phyloP scores from a whole-genome alignment of 2,113 vertebrate genomes.

The Bubo bubo region DNA sequence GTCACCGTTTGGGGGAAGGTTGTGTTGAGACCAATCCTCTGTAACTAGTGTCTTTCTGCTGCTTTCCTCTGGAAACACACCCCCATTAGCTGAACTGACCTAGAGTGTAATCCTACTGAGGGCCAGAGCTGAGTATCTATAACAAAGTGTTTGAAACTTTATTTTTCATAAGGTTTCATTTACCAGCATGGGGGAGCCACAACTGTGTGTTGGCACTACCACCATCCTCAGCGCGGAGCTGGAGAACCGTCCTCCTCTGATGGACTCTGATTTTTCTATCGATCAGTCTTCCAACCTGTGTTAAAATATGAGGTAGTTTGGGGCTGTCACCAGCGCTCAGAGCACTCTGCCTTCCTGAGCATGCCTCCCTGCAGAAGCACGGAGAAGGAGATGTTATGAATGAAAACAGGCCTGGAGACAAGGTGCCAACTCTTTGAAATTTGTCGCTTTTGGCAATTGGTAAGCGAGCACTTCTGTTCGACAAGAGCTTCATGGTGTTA shows the following conservation, averaged over 20 bases:
- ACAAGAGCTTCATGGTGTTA: fast-evolving
- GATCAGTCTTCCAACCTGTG: background rate
- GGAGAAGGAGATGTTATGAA: background rate
- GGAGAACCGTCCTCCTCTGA: background rate
- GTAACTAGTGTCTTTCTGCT: background rate
- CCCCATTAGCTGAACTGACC: background rate
- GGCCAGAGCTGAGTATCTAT: fast-evolving
- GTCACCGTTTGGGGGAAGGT: background rate
- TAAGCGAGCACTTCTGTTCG: fast-evolving
- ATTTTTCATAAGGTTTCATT: background rate
- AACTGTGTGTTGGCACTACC: fast-evolving
- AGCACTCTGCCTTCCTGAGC: background rate
- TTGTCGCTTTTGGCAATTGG: fast-evolving
- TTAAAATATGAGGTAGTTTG: fast-evolving
- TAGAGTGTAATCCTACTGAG: fast-evolving
- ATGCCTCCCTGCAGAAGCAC: background rate
- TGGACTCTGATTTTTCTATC: background rate
- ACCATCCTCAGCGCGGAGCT: background rate
- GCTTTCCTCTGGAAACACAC: background rate
- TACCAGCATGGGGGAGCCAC: background rate
- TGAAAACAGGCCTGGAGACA: background rate
- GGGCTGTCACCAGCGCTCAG: background rate
- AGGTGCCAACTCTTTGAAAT: background rate
- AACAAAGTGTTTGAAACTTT: background rate
- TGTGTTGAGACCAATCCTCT: background rate